Base-by-base conservation (phyloP, 2,797 vertebrate species). In the Glyptemys insculpta region DNA sequence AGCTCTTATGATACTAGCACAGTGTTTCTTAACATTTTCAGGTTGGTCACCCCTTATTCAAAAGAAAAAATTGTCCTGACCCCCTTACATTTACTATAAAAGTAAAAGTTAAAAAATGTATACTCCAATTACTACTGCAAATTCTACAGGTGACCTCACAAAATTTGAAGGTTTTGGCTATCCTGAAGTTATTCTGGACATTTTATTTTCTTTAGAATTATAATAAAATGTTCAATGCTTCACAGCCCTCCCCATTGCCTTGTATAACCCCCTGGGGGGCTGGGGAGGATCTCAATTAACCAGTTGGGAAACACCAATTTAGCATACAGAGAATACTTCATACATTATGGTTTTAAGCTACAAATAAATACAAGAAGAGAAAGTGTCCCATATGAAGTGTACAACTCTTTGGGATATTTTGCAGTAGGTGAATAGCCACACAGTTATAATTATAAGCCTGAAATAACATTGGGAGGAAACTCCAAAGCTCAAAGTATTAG, bases 361-460 rank as follows among this genome's bases (percentile, higher is more conserved):
- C 47, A 96, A 92, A 87, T 41, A 14, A 86, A 65, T 12, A 82
- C 12, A 86, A 92, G 6, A 62, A 94, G 90, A 95, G 53, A 80
- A 65, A 7, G 56, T 57, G 59, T 34, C 59, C 14, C 59, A 34
- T 0, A 91, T 0, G 6, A 83, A 47, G 7, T 4, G 54, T 47
- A 80, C 5, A 81, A 1, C 54, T 29, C 47, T n/a, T 62, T 53
- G 29, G 95, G 76, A 81, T 5, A 68, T 79, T 94, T 53, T 62
- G 19, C 37, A 88, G 81, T 1, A 84, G 47, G 16, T 5, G 53
- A 80, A n/a, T 83, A 11, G 68, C 86, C 3, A 2, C 2, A 47
- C 14, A 72, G 62, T 34, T 94, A 68, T 50, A 68, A 85, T 56
- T 68, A 87, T 23, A 31, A 23, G 59, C 49, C 44, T 88, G 37